phyloP scores from a whole-genome alignment of 2,113 vertebrate species.

The Microcebus jonahi region DNA sequence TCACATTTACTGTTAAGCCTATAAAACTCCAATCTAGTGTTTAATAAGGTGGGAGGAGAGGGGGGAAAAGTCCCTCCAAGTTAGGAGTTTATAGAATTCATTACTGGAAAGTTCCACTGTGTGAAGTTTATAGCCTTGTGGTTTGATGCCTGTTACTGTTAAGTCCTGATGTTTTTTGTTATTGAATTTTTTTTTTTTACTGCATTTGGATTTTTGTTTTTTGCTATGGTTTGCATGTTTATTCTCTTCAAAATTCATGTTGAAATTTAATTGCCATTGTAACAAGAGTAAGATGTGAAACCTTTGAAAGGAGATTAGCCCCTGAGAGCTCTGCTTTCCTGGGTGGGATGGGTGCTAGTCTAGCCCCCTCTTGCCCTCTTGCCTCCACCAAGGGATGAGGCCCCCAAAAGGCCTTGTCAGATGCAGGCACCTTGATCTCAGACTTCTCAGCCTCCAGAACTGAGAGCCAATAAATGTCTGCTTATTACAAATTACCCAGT shows the following conservation, averaged over 20 bases:
- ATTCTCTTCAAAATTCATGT: neutral
- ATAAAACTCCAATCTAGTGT: slow-evolving; percentile 67
- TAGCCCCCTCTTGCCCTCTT: neutral
- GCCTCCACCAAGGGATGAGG: neutral
- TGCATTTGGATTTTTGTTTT: neutral
- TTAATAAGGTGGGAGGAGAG: slow-evolving; percentile 65
- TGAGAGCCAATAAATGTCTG: neutral
- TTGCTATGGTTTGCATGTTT: neutral
- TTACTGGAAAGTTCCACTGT: slow-evolving; percentile 70
- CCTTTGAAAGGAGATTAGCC: neutral
- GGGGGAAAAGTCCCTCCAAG: slow-evolving; percentile 12
- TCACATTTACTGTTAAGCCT: slow-evolving; percentile 62
- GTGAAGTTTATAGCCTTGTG: slow-evolving; percentile 75
- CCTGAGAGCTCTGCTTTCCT: rapidly evolving
- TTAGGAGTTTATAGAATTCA: slow-evolving; percentile 69
- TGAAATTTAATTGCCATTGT: neutral
- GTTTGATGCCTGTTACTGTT: slow-evolving; percentile 70
- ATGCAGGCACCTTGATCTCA: neutral
- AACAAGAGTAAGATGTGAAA: neutral
- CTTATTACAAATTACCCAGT: neutral
- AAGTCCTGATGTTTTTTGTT: neutral
- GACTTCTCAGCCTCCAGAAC: neutral
- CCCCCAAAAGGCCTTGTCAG: too few relatives aligned
- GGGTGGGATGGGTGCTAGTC: neutral
- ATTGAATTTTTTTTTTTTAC: neutral